Base-by-base conservation (phyloP, 2,797 vertebrate species). In the Rhinogobio ventralis region DNA sequence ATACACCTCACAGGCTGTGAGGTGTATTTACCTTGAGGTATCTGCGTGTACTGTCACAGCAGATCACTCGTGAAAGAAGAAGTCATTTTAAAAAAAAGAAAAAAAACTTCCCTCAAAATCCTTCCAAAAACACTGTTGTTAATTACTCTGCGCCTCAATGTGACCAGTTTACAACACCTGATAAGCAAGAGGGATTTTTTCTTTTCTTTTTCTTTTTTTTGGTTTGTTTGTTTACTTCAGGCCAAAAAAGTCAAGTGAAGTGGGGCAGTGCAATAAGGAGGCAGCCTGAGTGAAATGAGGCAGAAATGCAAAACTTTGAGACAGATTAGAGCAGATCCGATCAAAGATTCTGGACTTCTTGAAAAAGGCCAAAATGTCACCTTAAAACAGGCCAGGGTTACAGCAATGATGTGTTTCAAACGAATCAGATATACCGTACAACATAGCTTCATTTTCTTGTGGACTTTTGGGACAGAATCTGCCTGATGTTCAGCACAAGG, bases 281-380 rank as follows among this genome's bases (percentile, higher is more conserved):
- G 19, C 67, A 78, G 60, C 55, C 19, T 17, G 46, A 72, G 79
- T 80, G 85, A 72, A 83, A 89, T 85, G 87, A 91, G 81, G 87
- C 91, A 87, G 74, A 92, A 90, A 91, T 86, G 75, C 87, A 86
- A 69, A 77, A 85, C 84, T 83, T 90, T 88, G 82, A 85, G 71
- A 90, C 66, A 84, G 89, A 90, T 90, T 87, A 81, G 15, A 67
- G 23, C 75, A 88, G 84, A 87, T 90, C 51, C 79, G 86, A 92
- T 92, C 60, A 42, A 77, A 79, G 87, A 85, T 90, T 91, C 69
- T 46, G 79, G 83, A 87, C 76, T 88, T 87, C 84, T 49, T 49
- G 83, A 86, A 82, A 86, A 86, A 87, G 88, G 89, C 78, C 86
- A 88, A 80, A 88, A 85, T 87, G 91, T 90, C 89, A 88, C 68